Percentiles rank a stretch among this genome's conserved stretches.
Conservation (phyloP, 1,140 invertebrate genomes). For the Drosophila biarmipes region DNA sequence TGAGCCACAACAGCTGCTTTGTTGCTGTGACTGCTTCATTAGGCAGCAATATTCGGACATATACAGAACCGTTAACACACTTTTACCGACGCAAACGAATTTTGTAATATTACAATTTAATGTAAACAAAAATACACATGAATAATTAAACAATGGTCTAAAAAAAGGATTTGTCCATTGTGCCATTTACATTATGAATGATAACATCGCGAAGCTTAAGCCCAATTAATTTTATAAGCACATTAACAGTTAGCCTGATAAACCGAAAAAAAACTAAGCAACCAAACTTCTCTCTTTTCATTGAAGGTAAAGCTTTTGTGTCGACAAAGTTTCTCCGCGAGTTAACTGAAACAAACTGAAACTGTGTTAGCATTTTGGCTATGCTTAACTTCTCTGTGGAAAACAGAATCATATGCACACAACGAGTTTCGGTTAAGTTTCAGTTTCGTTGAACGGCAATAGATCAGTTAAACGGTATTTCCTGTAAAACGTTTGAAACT, state of each 20-base stretch:
- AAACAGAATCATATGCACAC: conserved; percentile 23
- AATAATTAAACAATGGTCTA: not conserved
- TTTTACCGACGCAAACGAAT: conserved; percentile 74
- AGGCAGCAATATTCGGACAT: conserved; percentile 31
- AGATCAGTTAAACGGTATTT: no score
- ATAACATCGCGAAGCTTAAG: not conserved
- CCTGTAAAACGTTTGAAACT: no score
- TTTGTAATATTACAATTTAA: conserved; percentile 54
- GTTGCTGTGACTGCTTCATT: conserved; percentile 41
- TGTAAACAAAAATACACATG: conserved; percentile 45
- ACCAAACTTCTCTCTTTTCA: conserved; percentile 47
- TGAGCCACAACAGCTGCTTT: conserved; percentile 1
- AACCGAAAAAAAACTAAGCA: conserved; percentile 16
- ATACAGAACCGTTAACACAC: conserved; percentile 72
- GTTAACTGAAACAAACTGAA: conserved; percentile 44
- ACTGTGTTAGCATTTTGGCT: conserved; percentile 35
- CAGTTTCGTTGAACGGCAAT: no score
- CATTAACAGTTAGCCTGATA: conserved; percentile 30
- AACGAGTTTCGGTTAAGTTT: conserved; percentile 30
- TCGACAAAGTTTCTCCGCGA: conserved; percentile 48
- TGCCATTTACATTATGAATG: no score
- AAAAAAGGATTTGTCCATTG: conserved; percentile 1
- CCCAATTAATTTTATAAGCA: conserved; percentile 15
- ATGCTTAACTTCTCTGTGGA: conserved; percentile 13
- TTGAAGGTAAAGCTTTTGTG: conserved; percentile 9